Conservation (phyloP, 2,888 invertebrate genomes). For the Scaptomyza reducta region DNA sequence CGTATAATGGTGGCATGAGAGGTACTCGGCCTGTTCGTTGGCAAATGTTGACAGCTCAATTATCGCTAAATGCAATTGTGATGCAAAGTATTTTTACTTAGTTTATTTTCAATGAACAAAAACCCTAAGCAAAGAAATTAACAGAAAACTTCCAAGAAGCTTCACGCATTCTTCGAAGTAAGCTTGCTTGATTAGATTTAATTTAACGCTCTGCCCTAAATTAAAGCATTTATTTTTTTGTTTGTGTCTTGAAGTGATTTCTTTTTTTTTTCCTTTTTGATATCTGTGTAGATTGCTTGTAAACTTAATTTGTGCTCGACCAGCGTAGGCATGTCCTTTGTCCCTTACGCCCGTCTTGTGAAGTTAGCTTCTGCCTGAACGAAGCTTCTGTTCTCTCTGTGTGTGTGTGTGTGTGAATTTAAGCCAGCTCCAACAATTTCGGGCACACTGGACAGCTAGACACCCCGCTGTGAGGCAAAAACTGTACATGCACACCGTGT, state of each 20-base stretch:
- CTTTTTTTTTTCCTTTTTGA: conserved; percentile 14
- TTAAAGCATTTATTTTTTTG: conserved; percentile 20
- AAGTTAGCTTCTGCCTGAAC: conserved; percentile 21
- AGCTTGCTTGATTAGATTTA: background rate
- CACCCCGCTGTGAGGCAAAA: conserved; percentile 45
- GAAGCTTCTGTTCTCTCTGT: conserved; percentile 39
- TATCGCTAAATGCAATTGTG: background rate
- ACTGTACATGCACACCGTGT: conserved; percentile 32
- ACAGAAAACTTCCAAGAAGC: background rate
- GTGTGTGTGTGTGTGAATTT: conserved; percentile 58
- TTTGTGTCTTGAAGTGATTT: conserved; percentile 59
- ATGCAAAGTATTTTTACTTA: too few relatives aligned
- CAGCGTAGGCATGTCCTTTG: conserved; percentile 22
- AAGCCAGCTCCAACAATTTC: conserved; percentile 38
- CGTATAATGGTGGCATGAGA: background rate
- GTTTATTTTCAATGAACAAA: background rate
- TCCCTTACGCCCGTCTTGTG: conserved; percentile 1
- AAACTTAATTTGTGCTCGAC: conserved; percentile 67
- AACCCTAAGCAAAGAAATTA: background rate
- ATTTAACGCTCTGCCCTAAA: conserved; percentile 19
- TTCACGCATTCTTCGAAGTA: too few relatives aligned
- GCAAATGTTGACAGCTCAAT: conserved; percentile 8
- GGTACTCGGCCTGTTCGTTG: conserved; percentile 4
- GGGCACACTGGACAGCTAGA: conserved; percentile 41
- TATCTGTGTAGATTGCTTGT: conserved; percentile 26